Base-by-base conservation (phyloP, 1,140 invertebrate species). In the Atta cephalotes region DNA sequence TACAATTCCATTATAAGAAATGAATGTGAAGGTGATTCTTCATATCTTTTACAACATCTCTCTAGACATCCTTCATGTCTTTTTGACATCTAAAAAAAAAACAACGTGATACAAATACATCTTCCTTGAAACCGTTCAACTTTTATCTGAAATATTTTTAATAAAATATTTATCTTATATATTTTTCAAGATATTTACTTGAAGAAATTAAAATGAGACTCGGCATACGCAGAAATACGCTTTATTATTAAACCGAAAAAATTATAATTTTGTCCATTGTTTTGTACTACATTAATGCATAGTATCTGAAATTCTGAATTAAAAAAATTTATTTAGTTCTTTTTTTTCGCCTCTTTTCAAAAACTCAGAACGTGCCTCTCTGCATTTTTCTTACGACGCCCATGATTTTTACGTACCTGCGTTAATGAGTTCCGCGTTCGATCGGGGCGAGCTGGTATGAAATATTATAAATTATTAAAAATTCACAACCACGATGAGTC, bases 331-430 rank as follows among this genome's bases (percentile, higher is more conserved):
- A 51, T 51, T 39, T 65, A 51, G n/a, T n/a, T 16, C 21, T 6
- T 12, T 16, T 16, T 77, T 49, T 25, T 21, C 31, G 9, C 16
- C 9, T 21, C 35, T 74, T 16, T 65, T n/a, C 16, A 16, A 14
- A 39, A 77, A 77, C 3, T 62, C 9, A 31, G 18, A 28, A 18
- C 18, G 39, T 65, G 65, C 4, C 35, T 7, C 12, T 10, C 12
- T 60, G 66, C 16, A 14, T n/a, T 71, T 60, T 81, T 81, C 66
- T 71, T 10, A 28, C 66, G 66, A 60, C 35, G 51, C 79, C 16
- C 79, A 71, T 81, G 66, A 81, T 81, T 81, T 58, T 71, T 58
- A 35, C 60, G 79, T 81, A 81, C 51, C 79, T 81, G 66, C 79
- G 66, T 81, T 81, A 71, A 81, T 81, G 51, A 81, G 51, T 81